Percentiles rank a stretch among this genome's conserved stretches.
phyloP scores from a whole-genome alignment of 2,797 vertebrate species.

The Craterocephalus amniculus region DNA sequence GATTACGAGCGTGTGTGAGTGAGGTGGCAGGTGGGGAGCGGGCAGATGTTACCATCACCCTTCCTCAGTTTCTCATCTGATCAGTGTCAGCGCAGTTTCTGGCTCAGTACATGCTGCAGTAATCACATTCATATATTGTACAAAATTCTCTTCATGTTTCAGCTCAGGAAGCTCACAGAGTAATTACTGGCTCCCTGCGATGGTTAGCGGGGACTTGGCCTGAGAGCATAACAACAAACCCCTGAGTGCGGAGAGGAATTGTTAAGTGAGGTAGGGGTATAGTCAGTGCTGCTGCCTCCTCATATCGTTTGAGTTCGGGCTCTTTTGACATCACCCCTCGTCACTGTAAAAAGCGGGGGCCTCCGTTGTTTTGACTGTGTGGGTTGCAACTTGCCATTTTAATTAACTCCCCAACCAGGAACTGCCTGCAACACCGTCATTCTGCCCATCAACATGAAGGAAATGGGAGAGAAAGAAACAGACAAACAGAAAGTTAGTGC shows the following conservation, averaged over 20 bases:
- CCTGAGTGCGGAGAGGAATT: constrained; percentile 36
- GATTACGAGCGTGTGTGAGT: constrained; percentile 9
- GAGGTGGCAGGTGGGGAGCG: constrained; percentile 39
- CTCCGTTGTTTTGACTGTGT: constrained; percentile 83
- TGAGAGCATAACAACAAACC: constrained; percentile 47
- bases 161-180: constrained; percentile 48
- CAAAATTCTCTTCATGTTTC: constrained; percentile 41
- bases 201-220: constrained; percentile 61
- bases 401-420: constrained; percentile 84
- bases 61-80: constrained; percentile 51
- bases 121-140: constrained; percentile 49
- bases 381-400: constrained; percentile 83
- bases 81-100: constrained; percentile 46
- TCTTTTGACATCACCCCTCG: constrained; percentile 81
- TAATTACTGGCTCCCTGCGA: constrained; percentile 58
- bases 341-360: constrained; percentile 65
- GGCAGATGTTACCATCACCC: constrained; percentile 62
- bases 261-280: constrained; percentile 28
- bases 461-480: constrained; percentile 43
- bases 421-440: constrained; percentile 75
- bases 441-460: constrained; percentile 77
- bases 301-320: constrained; percentile 70
- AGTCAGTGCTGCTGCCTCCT: constrained; percentile 64
- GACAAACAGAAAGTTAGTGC: constrained; percentile 22
- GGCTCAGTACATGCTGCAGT: constrained; percentile 46